These are phyloP conservation scores for Brachystomella parvula DNA, from an alignment of 1,140 invertebrate genomes.

Conservation along the genomic window DNA sequence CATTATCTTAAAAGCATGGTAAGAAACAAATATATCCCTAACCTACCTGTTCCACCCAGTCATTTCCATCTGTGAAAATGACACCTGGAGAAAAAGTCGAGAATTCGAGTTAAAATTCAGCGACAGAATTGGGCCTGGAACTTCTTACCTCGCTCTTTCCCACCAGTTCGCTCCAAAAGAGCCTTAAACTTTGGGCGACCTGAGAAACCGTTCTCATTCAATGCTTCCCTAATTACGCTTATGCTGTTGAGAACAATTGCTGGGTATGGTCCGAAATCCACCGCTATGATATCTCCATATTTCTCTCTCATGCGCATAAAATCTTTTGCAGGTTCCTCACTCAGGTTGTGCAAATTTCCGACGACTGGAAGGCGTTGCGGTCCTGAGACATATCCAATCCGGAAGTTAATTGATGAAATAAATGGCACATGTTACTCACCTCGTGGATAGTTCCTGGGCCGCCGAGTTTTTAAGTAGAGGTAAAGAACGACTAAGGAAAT, in stretches of 20 bases:
- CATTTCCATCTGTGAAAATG: slow-evolving; percentile 1
- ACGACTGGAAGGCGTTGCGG: neutral
- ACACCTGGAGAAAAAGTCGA: neutral
- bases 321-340: neutral
- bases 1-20: neutral
- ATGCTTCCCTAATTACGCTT: neutral
- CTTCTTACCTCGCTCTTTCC: neutral
- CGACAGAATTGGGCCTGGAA: neutral
- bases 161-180: neutral
- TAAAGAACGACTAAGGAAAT: neutral
- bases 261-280: slow-evolving; percentile 5
- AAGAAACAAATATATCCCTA: neutral
- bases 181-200: neutral
- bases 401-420: neutral
- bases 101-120: neutral
- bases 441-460: slow-evolving; percentile 12
- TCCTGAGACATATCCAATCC: neutral
- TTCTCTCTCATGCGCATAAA: neutral
- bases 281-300: slow-evolving; percentile 14
- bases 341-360: slow-evolving; percentile 4
- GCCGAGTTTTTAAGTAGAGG: neutral
- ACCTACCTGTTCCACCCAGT: slow-evolving; percentile 11
- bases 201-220: neutral
- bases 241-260: neutral
- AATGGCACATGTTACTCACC: neutral